Conservation (phyloP, 2,797 vertebrate species). For the Arctocebus calabarensis region DNA sequence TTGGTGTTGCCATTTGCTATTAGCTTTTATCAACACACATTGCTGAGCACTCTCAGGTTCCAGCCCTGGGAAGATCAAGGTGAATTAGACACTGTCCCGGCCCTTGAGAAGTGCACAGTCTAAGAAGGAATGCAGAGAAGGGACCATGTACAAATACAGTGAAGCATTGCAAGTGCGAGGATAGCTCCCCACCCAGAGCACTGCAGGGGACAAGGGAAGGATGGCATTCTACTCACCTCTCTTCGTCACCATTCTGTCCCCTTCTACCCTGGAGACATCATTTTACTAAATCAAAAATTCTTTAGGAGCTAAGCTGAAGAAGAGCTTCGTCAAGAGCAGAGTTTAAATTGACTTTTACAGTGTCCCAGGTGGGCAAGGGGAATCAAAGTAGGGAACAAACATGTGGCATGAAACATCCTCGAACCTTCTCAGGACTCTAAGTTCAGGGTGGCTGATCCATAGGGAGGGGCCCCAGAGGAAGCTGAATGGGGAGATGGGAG, state of each 20-base stretch:
- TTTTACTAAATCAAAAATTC: not conserved
- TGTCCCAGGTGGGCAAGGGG: not conserved
- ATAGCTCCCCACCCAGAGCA: not conserved
- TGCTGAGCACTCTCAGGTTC: not conserved
- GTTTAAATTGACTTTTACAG: not conserved
- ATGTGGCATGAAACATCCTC: not conserved
- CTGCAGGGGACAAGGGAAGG: accelerated
- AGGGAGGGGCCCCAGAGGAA: not conserved
- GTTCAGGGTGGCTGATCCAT: not conserved
- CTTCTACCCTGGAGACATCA: not conserved
- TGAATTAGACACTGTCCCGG: not conserved
- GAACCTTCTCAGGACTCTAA: not conserved
- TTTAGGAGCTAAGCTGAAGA: not conserved
- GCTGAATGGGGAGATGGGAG: not conserved
- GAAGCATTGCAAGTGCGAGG: not conserved
- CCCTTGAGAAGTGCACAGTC: not conserved
- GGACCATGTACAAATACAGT: not conserved
- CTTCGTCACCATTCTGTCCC: not conserved
- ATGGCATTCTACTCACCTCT: not conserved
- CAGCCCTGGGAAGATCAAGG: not conserved
- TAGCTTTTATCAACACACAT: not conserved
- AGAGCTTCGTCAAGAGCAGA: not conserved
- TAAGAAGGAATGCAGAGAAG: not conserved
- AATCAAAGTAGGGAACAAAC: not conserved
- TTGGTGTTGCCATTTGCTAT: not conserved